A percentile compares a stretch with the other conserved stretches of the same genome.
These are phyloP conservation scores for Cheilosia scutellata DNA, from an alignment of 2,888 invertebrate genomes.

Conservation along the genomic window DNA sequence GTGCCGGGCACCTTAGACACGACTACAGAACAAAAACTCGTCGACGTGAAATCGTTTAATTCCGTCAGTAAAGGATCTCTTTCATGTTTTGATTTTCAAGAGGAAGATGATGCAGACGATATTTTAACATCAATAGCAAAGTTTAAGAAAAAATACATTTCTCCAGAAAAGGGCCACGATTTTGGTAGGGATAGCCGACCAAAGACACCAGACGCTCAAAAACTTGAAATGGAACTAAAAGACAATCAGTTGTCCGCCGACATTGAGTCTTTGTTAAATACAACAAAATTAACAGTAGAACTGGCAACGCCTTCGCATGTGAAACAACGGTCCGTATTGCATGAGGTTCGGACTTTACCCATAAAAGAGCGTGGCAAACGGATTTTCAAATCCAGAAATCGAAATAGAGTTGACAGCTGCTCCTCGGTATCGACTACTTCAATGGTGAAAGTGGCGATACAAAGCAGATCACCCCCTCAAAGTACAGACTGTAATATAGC, in stretches of 20 bases:
- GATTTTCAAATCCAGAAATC: slow-evolving; percentile 83
- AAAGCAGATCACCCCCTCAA: neutral
- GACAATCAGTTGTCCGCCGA: slow-evolving; percentile 84
- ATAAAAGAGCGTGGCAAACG: slow-evolving; percentile 83
- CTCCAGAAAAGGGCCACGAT: slow-evolving; percentile 77
- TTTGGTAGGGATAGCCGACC: slow-evolving; percentile 32
- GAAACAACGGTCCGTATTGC: slow-evolving; percentile 7
- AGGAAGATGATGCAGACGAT: slow-evolving; percentile 89
- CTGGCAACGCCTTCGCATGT: slow-evolving; percentile 77
- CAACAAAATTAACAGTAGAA: slow-evolving; percentile 86
- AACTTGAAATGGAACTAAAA: slow-evolving; percentile 77
- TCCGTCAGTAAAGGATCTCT: slow-evolving; percentile 77
- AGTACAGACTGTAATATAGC: neutral
- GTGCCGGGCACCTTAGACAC: neutral
- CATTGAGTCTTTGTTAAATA: slow-evolving; percentile 87
- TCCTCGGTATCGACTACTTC: slow-evolving; percentile 37
- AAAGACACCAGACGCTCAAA: slow-evolving; percentile 52
- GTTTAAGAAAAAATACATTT: slow-evolving; percentile 80
- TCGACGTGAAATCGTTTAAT: slow-evolving; percentile 6
- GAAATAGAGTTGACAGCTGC: slow-evolving; percentile 77
- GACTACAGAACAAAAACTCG: neutral
- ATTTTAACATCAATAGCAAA: slow-evolving; percentile 78
- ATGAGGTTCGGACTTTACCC: slow-evolving; percentile 79
- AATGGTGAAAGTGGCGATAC: neutral
- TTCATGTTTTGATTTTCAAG: slow-evolving; percentile 92